A percentile compares a stretch with the other conserved stretches of the same genome.
Evolutionary conservation across 92 coral and sea anemone genomes (phyloP).

Genomic region (Chrysogorgia sp.): DNA sequence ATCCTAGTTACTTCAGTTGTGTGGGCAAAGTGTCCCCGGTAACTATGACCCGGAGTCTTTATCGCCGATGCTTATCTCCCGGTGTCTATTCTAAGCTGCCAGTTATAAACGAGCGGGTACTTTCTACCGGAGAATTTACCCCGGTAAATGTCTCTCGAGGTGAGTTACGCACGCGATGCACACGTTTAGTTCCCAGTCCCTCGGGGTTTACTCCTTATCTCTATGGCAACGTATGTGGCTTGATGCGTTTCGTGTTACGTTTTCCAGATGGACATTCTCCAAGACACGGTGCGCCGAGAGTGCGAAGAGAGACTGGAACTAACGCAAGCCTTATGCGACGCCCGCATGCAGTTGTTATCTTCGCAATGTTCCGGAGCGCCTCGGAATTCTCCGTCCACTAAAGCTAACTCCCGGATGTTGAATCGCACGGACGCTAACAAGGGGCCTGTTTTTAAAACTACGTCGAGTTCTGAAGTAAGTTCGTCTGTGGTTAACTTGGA

Average conservation of each 20-base stretch:
- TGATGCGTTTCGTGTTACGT: not conserved
- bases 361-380: constrained; percentile 61
- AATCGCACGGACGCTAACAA: not conserved
- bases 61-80: too few species aligned
- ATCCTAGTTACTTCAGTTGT: too few species aligned
- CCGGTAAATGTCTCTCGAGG: too few species aligned
- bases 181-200: not conserved
- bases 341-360: constrained; percentile 85
- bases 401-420: constrained; percentile 46
- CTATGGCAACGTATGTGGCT: too few species aligned
- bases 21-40: too few species aligned
- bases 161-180: not conserved
- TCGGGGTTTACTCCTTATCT: too few species aligned
- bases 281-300: constrained; percentile 98
- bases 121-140: not conserved
- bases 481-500: constrained; percentile 37
- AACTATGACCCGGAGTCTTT: too few species aligned
- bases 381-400: constrained; percentile 55
- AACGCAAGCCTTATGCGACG: constrained; percentile 88
- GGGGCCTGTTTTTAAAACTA: not conserved
- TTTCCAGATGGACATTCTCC: constrained; percentile 67
- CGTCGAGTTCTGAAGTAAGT: constrained; percentile 9
- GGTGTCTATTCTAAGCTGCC: too few species aligned
- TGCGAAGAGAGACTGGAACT: constrained; percentile 94
- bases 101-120: too few species aligned